Conservation (phyloP, 2,113 vertebrate species). For the Catagonus wagneri region DNA sequence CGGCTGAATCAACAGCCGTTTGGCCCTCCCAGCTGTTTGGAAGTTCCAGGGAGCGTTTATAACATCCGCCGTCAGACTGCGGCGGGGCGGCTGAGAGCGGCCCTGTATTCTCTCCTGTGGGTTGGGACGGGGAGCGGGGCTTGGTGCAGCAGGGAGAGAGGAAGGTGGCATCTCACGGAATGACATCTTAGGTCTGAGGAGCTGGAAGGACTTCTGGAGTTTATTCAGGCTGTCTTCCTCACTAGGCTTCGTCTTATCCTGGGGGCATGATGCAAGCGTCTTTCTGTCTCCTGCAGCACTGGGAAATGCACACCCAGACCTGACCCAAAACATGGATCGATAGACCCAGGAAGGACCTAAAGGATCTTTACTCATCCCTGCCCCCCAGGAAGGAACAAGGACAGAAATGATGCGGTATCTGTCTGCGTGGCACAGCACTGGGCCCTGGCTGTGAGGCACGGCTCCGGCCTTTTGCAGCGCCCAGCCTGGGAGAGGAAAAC, state of each 20-base stretch:
- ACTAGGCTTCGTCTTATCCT: background rate
- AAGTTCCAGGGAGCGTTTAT: background rate
- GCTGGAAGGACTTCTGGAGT: background rate
- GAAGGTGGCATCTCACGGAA: background rate
- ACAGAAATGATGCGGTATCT: background rate
- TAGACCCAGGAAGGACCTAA: background rate
- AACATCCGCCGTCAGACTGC: background rate
- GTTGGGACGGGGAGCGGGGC: too few relatives aligned
- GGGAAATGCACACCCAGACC: fast-evolving
- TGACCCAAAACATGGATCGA: background rate
- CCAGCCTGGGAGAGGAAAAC: background rate
- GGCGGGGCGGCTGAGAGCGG: background rate
- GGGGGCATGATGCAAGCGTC: background rate
- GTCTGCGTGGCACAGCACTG: fast-evolving
- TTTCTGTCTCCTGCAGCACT: background rate
- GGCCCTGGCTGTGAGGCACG: too few relatives aligned
- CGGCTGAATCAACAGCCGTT: background rate
- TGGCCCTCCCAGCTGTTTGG: background rate
- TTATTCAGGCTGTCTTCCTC: background rate
- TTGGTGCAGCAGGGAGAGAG: background rate
- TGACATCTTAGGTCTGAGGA: background rate
- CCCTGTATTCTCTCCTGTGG: background rate
- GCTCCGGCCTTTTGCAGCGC: background rate
- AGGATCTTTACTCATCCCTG: background rate
- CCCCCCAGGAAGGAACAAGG: background rate